Percentiles rank a stretch among this genome's conserved stretches.
Evolutionary conservation across 1,140 invertebrate genomes (phyloP).

Genomic region (Zaprionus kolodkinae): DNA sequence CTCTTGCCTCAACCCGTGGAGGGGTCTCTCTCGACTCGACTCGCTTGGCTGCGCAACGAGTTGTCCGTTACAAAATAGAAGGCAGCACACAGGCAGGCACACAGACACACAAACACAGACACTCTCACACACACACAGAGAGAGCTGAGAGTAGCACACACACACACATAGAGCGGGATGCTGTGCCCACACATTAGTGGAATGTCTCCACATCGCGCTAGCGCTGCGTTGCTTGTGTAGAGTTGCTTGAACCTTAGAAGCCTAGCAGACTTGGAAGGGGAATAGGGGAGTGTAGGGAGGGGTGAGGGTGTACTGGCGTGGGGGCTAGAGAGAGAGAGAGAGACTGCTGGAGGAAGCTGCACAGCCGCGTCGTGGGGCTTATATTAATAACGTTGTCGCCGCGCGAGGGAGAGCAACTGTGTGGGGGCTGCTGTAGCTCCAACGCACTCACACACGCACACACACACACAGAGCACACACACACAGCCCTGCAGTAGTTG

Average conservation of each 20-base stretch:
- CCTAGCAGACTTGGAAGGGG: conserved; percentile 1
- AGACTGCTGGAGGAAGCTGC: neutral
- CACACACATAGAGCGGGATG: conserved; percentile 26
- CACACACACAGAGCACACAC: conserved; percentile 39
- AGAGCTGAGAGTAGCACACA: neutral
- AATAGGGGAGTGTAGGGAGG: conserved; percentile 16
- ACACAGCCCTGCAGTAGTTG: conserved; percentile 17
- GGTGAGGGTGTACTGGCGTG: neutral
- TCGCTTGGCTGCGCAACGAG: conserved; percentile 6
- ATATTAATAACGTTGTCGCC: conserved; percentile 57
- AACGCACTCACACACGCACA: conserved; percentile 49
- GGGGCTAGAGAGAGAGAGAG: neutral
- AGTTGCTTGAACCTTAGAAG: conserved; percentile 74
- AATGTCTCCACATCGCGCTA: conserved; percentile 43
- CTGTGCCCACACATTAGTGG: conserved; percentile 43
- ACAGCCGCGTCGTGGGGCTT: conserved; percentile 28
- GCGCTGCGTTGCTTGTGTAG: conserved; percentile 40
- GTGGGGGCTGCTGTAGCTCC: conserved; percentile 68
- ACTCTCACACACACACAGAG: neutral
- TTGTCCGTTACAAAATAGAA: conserved; percentile 76
- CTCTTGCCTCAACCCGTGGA: too few relatives aligned
- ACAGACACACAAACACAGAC: neutral
- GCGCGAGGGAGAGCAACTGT: conserved; percentile 33
- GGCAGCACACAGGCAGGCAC: conserved; percentile 16
- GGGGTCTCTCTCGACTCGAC: too few relatives aligned